Conservation (phyloP, 2,113 vertebrate species). For the Diphyllodes magnificus region DNA sequence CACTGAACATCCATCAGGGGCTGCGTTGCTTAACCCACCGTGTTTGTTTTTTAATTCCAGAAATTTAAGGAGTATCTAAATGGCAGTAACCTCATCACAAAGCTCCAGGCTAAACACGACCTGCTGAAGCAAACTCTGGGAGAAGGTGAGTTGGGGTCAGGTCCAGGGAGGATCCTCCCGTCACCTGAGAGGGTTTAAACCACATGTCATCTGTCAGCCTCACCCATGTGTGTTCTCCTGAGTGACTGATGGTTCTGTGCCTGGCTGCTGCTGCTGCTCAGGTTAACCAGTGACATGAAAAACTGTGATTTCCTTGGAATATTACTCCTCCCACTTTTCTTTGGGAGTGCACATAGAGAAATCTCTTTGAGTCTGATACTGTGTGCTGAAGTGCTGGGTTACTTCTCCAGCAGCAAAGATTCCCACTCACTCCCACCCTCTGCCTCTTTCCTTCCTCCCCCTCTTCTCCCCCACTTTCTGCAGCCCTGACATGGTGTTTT, state of each 20-base stretch:
- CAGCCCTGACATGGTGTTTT: not conserved
- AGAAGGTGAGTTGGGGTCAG: constrained; percentile 81
- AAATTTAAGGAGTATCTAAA: constrained; percentile 98
- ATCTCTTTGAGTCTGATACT: not conserved
- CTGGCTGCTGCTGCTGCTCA: not conserved
- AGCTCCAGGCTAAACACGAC: constrained; percentile 97
- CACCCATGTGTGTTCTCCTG: not conserved
- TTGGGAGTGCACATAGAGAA: not conserved
- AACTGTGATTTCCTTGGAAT: not conserved
- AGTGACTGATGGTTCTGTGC: not conserved
- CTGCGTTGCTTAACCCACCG: not conserved
- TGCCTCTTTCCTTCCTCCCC: not conserved
- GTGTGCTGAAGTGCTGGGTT: not conserved
- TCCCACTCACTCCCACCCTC: not conserved
- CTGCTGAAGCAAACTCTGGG: constrained; percentile 95
- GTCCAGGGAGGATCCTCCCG: not conserved
- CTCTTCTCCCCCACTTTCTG: not conserved
- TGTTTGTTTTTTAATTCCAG: constrained; percentile 67
- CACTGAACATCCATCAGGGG: rapidly evolving
- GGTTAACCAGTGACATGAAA: not conserved
- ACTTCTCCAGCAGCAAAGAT: not conserved
- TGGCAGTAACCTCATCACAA: constrained; percentile 96
- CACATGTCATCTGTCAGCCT: not conserved
- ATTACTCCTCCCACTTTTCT: not conserved
- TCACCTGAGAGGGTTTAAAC: not conserved